Conservation (phyloP, 2,888 invertebrate species). For the Sinelater perroti region DNA sequence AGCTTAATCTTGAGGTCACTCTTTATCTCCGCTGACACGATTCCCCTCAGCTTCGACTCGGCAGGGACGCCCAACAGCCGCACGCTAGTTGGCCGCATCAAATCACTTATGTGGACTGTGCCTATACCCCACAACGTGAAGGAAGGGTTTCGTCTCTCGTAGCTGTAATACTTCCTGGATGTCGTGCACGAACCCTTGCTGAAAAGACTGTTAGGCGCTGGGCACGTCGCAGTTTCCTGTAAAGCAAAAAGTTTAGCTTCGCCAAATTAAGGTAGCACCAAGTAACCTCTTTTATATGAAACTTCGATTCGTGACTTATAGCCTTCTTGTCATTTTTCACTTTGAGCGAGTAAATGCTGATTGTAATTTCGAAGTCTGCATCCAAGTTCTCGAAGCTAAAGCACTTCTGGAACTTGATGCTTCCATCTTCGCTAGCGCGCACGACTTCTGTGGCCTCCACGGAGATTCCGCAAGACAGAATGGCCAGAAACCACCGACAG, state of each 20-base stretch:
- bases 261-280: neutral
- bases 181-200: slow-evolving; percentile 37
- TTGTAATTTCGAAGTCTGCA: slow-evolving; percentile 58
- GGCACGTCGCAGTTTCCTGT: slow-evolving; percentile 45
- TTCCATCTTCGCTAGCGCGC: slow-evolving; percentile 43
- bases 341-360: slow-evolving; percentile 61
- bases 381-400: slow-evolving; percentile 52
- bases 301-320: slow-evolving; percentile 55
- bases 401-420: slow-evolving; percentile 48
- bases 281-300: slow-evolving; percentile 49
- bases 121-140: slow-evolving; percentile 44
- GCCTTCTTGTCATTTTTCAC: slow-evolving; percentile 52
- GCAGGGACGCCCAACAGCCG: slow-evolving; percentile 45
- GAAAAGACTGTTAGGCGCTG: slow-evolving; percentile 49
- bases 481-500: slow-evolving; percentile 55
- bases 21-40: slow-evolving; percentile 48
- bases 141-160: slow-evolving; percentile 13
- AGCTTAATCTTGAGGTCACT: slow-evolving; percentile 51
- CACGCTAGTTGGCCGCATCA: slow-evolving; percentile 48
- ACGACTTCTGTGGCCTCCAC: slow-evolving; percentile 51
- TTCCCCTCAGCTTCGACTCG: slow-evolving; percentile 49
- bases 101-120: slow-evolving; percentile 50
- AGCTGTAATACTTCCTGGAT: slow-evolving; percentile 39
- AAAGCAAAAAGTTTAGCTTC: slow-evolving; percentile 6
- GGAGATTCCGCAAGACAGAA: slow-evolving; percentile 48